Evolutionary conservation across 2,888 invertebrate species (phyloP), one percentile per base, ranked within the genome.

Genomic region (Carpatolechia fugitivella): DNA sequence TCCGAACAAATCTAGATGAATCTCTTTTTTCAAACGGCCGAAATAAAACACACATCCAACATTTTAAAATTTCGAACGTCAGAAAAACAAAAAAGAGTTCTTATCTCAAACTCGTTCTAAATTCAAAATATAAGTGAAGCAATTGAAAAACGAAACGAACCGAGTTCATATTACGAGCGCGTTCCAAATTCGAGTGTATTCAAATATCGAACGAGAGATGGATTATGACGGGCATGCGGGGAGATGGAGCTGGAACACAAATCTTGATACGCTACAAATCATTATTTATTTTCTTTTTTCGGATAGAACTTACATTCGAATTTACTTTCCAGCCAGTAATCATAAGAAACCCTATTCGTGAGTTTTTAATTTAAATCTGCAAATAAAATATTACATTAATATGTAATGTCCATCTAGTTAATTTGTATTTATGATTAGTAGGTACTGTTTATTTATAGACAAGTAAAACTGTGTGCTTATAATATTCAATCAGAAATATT

Each of bases 61-160:
- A 67, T 66, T 68, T 69, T 64, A 69, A n/a, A 69, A 73, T 65
- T 70, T 66, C 65, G 62, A 73, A 72, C 69, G 64, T 61, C 66
- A 68, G 60, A 63, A 68, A 62, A 62, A 64, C 59, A 64, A 69
- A 74, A 76, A 69, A 62, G 62, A 71, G 72, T 70, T 79, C 74
- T 80, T 82, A 82, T 84, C 82, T 81, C 72, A 65, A 73, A 76
- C 73, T 76, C 82, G 82, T 83, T 86, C 87, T 78, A 87, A 82
- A 88, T 87, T 81, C 85, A 82, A 88, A 89, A 88, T 85, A 82
- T 84, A 78, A 86, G 85, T 86, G 86, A 85, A 85, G 85, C 88
- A 85, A 87, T 87, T 87, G 88, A 87, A 88, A 89, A 88, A 85
- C 82, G 87, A 88, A 85, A 80, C 86, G 80, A 72, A 80, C 76